These are phyloP conservation scores for Acanthornis magna DNA, from an alignment of 2,797 vertebrate genomes.

Conservation along the genomic window DNA sequence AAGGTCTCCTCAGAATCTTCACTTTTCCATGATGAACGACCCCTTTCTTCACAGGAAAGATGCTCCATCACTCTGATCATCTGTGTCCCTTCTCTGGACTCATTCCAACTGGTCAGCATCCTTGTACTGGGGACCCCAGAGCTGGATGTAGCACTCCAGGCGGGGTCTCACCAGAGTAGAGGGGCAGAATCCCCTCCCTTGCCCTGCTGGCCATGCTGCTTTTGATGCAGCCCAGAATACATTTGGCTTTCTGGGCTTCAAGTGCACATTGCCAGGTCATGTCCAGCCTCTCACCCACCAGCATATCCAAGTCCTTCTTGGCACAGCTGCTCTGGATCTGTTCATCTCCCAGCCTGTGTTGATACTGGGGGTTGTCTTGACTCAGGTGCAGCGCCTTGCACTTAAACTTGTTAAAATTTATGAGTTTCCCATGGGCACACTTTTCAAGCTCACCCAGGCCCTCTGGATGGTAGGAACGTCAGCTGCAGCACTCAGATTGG, in stretches of 20 bases:
- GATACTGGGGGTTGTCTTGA: background rate
- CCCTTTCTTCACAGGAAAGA: too few species aligned
- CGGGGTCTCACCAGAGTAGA: background rate
- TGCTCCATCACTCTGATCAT: too few species aligned
- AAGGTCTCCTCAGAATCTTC: too few species aligned
- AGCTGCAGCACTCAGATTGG: background rate
- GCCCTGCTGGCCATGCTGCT: accelerated
- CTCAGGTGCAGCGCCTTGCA: background rate
- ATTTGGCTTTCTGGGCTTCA: background rate
- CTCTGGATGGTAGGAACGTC: background rate
- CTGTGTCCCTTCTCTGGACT: too few species aligned
- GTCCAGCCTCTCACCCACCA: background rate
- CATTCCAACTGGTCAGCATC: too few species aligned
- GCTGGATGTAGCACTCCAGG: background rate
- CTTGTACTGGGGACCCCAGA: background rate
- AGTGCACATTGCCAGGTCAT: background rate
- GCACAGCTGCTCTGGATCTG: background rate
- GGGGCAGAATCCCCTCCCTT: background rate
- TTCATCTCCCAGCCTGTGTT: background rate
- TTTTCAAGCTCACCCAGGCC: background rate
- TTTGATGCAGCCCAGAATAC: background rate
- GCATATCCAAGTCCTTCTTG: accelerated
- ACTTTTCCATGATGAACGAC: too few species aligned
- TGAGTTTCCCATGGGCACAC: background rate
- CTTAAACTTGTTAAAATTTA: background rate